Evolutionary conservation across 2,888 invertebrate genomes (phyloP).

Genomic region (Cephus nigrinus): DNA sequence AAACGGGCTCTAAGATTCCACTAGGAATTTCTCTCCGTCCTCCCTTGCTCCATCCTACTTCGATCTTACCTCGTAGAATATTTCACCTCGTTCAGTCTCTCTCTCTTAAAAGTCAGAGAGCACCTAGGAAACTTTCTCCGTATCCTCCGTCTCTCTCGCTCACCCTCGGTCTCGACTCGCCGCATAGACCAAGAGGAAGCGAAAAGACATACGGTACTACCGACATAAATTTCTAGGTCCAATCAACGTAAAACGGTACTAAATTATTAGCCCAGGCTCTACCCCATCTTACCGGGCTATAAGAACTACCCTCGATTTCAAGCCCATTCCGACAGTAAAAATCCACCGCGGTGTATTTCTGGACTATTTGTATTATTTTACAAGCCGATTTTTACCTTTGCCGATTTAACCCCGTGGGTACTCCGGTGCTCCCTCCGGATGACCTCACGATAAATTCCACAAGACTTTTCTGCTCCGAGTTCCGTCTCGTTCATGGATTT

Average conservation of each 20-base stretch:
- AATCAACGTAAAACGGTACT: slow-evolving; percentile 62
- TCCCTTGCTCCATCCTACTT: not conserved
- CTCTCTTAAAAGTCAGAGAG: not conserved
- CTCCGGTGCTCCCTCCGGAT: not conserved
- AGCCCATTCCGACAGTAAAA: not conserved
- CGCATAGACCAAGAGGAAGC: not conserved
- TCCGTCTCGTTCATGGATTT: not conserved
- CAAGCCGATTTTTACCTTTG: not conserved
- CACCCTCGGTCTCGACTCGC: not conserved
- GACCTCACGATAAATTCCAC: not conserved
- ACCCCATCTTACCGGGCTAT: not conserved
- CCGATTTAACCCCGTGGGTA: not conserved
- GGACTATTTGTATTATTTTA: not conserved
- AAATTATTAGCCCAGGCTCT: slow-evolving; percentile 51
- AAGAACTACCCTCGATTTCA: not conserved
- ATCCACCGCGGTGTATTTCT: not conserved
- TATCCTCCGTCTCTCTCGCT: not conserved
- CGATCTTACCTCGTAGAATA: not conserved
- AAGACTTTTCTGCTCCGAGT: not conserved
- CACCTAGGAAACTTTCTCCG: not conserved
- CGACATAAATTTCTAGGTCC: slow-evolving; percentile 54
- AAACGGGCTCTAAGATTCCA: slow-evolving; percentile 4
- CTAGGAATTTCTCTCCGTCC: not conserved
- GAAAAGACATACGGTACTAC: slow-evolving; percentile 14
- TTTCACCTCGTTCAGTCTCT: not conserved